Evolutionary conservation across 2,888 invertebrate species (phyloP), one percentile per base, ranked within the genome.

Genomic region (Chrysolina haemoptera): DNA sequence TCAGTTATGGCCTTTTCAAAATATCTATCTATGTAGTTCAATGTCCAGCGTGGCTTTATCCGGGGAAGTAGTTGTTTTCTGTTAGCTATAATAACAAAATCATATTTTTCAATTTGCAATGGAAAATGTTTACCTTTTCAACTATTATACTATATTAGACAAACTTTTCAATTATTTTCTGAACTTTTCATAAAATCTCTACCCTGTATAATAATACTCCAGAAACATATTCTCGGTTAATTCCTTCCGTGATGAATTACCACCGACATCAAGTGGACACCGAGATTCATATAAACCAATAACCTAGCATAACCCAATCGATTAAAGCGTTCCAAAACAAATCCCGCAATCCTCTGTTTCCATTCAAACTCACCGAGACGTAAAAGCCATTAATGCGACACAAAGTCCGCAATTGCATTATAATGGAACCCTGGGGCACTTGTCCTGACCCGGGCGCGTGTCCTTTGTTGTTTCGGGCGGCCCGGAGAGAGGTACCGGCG

Each of bases 371-470:
- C 83, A 84, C 81, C 82, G 83, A 82, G 78, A 80, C 85, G 83
- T 81, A 80, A 84, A 83, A 82, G 75, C 81, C 84, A 84, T 84
- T 84, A 85, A 83, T 84, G 80, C 78, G 78, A 81, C 83, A 83
- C 80, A 83, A 84, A 82, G 79, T 82, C 83, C 80, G 78, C 84
- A 83, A 85, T 85, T 84, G 82, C 84, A 80, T 82, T 83, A 84
- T 84, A 85, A 85, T 84, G 81, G 82, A 79, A 80, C 77, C 80
- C 80, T 80, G 80, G 78, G 83, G 81, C 80, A 82, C 82, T 82
- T 79, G 81, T 79, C 79, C 80, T 83, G 82, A 83, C 82, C 82
- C 80, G 70, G 77, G 76, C 84, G 83, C 84, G 84, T 84, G 85
- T 79, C 83, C 64, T 76, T 75, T 75, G 82, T 84, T 83, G 81